A percentile compares a stretch with the other conserved stretches of the same genome.
These are phyloP conservation scores for Aphis craccivora DNA, from an alignment of 1,140 invertebrate genomes.

Conservation along the genomic window DNA sequence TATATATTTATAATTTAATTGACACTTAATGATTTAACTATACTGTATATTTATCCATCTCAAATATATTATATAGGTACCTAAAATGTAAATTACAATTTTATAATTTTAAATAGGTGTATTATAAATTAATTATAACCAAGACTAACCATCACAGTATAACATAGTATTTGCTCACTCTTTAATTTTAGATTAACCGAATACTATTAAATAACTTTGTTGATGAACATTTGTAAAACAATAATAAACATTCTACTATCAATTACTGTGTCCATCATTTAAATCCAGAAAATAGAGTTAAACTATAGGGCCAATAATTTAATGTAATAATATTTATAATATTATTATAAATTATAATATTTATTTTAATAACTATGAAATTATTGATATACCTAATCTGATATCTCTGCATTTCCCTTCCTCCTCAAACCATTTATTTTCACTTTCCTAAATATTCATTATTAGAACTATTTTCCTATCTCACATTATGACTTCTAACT, in stretches of 20 bases:
- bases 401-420: too few relatives aligned
- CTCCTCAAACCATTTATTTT: too few relatives aligned
- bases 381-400: too few relatives aligned
- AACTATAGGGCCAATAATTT: background rate
- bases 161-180: background rate
- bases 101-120: background rate
- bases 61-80: background rate
- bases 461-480: too few relatives aligned
- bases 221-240: background rate
- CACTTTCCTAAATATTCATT: too few relatives aligned
- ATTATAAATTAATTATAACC: background rate
- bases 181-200: background rate
- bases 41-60: background rate
- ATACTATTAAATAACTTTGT: background rate
- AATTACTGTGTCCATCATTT: background rate
- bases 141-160: background rate
- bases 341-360: too few relatives aligned
- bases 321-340: too few relatives aligned
- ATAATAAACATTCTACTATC: background rate
- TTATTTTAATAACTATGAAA: too few relatives aligned
- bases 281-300: background rate
- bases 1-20: background rate
- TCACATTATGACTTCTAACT: too few relatives aligned
- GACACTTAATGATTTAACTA: background rate
- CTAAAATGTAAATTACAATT: background rate